Evolutionary conservation across 2,888 invertebrate genomes (phyloP), one percentile per base, ranked within the genome.

Genomic region (Limulus polyphemus): DNA sequence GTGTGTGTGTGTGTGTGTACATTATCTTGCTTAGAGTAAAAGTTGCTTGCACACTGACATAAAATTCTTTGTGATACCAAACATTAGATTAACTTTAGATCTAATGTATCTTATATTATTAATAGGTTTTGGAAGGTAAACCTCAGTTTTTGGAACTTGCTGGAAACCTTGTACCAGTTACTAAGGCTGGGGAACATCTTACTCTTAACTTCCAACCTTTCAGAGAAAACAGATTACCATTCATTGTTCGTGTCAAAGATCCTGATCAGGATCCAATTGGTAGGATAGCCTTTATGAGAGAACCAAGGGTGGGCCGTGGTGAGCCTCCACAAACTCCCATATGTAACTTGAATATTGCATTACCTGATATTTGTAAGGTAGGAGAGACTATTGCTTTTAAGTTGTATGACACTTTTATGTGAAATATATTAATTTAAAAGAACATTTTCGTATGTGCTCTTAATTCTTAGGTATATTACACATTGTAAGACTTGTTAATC

Each of bases 111-210:
- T 32, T 32, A 32, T 57, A 9, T 13, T 55, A 56, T n/a, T 49
- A 65, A n/a, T 59, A 83, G 81, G 84, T 85, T 56, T 79, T 95
- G 68, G 95, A 97, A 79, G 93, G 93, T 49, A 94, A 95, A 77
- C 84, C 88, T 54, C 90, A 95, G 69, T 95, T 87, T 77, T 81
- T 99, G 59, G 98, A 99, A 77, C 95, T 99, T 77, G 90, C 90
- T 59, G 98, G 98, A 55, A 98, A 98, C 78, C 78, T 99, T 67
- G 87, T 95, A 58, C 98, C 98, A 46, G 87, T 99, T 10, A 87
- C 97, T 17, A 99, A 95, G 77, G 92, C 95, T 59, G 97, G 97
- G 4, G 98, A 99, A 74, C 98, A 98, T 74, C 81, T 98, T 13
- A 85, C 88, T 69, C 84, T 97, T 72, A 88, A 89, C 62, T 99